Base-by-base conservation (phyloP, 2,113 vertebrate genomes). In the Sebastes schlegelii region DNA sequence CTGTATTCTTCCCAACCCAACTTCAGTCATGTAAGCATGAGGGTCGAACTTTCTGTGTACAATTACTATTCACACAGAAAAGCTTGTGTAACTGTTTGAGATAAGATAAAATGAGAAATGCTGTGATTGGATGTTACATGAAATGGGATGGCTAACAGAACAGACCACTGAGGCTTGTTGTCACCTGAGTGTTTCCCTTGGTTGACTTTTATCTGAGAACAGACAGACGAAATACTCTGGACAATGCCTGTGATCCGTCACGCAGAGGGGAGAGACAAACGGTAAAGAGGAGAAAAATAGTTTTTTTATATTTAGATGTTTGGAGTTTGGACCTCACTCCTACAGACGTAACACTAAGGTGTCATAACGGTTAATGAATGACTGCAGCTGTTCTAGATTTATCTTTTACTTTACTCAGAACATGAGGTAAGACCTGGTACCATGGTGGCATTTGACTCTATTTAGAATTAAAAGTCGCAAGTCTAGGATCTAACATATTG, bases 1-100 rank as follows among this genome's bases (percentile, higher is more conserved):
- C 88, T 96, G 95, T 78, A 94, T 96, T 92, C 94, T 96, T 82
- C 95, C 95, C 74, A 96, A 96, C 79, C 95, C 96, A 21, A 96
- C 96, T 75, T 96, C 95, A 88, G 91, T 96, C 89, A 96, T 96
- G 96, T 96, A 92, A 95, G 95, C 92, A 49, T 78, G 49, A 74
- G 17, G 74, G 14, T 72, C 42, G 4, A 74, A 80, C 80, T 86
- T 74, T 85, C 45, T 79, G 48, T 89, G 17, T 26, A 60, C n/a
- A 1, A 34, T 1, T n/a, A 1, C 62, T 67, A 21, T 86, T 92
- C 85, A 91, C 89, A 82, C 81, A 5, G 65, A 65, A 13, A 8
- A 12, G 64, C 63, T 92, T 92, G 48, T 79, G 81, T 84, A 92
- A 92, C 75, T 3, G 9, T 65, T 52, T 74, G 48, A 90, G 88